Conservation (phyloP, 2,113 vertebrate genomes). For the Toxotes jaculatrix region DNA sequence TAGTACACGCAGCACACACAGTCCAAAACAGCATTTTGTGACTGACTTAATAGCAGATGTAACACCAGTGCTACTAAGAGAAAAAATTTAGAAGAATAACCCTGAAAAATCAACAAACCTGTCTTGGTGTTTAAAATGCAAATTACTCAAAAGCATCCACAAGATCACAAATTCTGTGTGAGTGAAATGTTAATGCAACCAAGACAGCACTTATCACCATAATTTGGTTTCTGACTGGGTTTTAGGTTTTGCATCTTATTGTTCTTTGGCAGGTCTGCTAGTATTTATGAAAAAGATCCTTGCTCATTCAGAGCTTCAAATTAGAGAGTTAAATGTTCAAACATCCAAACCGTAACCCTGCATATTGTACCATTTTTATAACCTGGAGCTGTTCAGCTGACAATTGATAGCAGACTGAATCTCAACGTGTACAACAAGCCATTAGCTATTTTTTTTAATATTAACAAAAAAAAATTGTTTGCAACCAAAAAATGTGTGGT, state of each 20-base stretch:
- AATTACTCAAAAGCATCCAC: slow-evolving; percentile 35
- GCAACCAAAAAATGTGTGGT: neutral
- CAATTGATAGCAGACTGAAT: neutral
- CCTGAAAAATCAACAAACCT: slow-evolving; percentile 45
- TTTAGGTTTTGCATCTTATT: slow-evolving; percentile 35
- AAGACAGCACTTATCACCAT: slow-evolving; percentile 19
- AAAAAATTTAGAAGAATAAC: slow-evolving; percentile 43
- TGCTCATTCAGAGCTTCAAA: slow-evolving; percentile 2
- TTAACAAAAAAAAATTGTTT: neutral
- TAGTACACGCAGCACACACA: slow-evolving; percentile 35
- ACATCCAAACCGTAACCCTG: neutral
- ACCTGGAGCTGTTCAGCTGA: neutral
- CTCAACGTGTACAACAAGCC: neutral
- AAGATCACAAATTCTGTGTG: slow-evolving; percentile 18
- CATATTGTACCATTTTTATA: neutral
- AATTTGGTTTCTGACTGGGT: slow-evolving; percentile 1
- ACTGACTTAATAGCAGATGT: slow-evolving; percentile 55
- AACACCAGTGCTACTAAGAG: slow-evolving; percentile 19
- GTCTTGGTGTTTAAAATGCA: slow-evolving; percentile 57
- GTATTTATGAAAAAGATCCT: slow-evolving; percentile 3
- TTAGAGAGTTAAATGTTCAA: neutral
- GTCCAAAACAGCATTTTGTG: slow-evolving; percentile 33
- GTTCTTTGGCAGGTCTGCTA: slow-evolving; percentile 25
- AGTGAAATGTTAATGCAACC: slow-evolving; percentile 31
- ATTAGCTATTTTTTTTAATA: neutral